A percentile compares a stretch with the other conserved stretches of the same genome.
These are phyloP conservation scores for Anomalospiza imberbis DNA, from an alignment of 2,797 vertebrate species.

Conservation along the genomic window DNA sequence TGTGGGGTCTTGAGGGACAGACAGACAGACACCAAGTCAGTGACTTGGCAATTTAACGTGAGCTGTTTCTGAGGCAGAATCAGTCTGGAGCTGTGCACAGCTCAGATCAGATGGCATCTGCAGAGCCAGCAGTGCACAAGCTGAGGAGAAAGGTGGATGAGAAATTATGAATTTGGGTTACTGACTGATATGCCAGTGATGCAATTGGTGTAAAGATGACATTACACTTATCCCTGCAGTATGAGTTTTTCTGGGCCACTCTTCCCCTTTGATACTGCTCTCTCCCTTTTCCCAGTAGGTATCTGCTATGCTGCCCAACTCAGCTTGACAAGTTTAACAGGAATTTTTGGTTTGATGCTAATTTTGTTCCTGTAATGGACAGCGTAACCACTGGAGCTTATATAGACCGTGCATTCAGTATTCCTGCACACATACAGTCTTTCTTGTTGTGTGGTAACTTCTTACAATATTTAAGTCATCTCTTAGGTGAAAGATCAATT, in stretches of 20 bases:
- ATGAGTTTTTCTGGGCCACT: not conserved
- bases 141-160: not conserved
- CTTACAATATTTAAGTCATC: not conserved
- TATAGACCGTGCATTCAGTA: not conserved
- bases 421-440: not conserved
- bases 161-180: rapidly evolving
- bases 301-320: not conserved
- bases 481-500: not conserved
- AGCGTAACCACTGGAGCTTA: not conserved
- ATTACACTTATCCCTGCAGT: rapidly evolving
- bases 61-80: not conserved
- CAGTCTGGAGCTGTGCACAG: not conserved
- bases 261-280: not conserved
- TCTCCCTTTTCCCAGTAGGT: not conserved
- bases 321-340: not conserved
- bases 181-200: too few species aligned
- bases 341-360: not conserved
- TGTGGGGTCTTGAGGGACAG: not conserved
- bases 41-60: not conserved
- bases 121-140: too few species aligned
- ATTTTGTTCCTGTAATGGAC: not conserved
- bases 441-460: not conserved
- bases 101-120: not conserved
- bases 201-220: not conserved
- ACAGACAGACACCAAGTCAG: rapidly evolving